A percentile compares a stretch with the other conserved stretches of the same genome.
Conservation (phyloP, 2,888 invertebrate species). For the Nephrotoma appendiculata region DNA sequence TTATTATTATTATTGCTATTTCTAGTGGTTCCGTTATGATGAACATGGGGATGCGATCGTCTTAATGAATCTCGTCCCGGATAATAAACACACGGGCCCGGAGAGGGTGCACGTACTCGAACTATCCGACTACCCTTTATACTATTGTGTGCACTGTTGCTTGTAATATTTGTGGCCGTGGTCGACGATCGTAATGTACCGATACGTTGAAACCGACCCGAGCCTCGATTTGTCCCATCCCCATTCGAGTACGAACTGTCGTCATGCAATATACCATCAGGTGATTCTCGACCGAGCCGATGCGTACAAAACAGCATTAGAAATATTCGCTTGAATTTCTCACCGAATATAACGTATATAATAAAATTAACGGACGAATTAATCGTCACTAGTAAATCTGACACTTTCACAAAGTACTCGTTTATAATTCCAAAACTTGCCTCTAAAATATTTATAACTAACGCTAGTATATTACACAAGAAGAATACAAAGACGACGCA, state of each 20-base stretch:
- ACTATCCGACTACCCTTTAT: slow-evolving; percentile 22
- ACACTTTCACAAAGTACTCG: slow-evolving; percentile 60
- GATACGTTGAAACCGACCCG: slow-evolving; percentile 41
- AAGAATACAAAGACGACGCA: slow-evolving; percentile 92
- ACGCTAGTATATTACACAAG: slow-evolving; percentile 76
- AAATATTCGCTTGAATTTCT: slow-evolving; percentile 86
- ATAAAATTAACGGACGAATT: slow-evolving; percentile 97
- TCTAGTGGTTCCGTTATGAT: background rate
- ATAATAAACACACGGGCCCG: slow-evolving; percentile 34
- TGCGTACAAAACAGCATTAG: slow-evolving; percentile 61
- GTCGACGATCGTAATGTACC: slow-evolving; percentile 30
- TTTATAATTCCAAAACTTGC: slow-evolving; percentile 53
- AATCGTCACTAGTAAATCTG: slow-evolving; percentile 87
- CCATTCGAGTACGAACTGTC: slow-evolving; percentile 71
- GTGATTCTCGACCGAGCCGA: slow-evolving; percentile 46
- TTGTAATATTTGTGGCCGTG: slow-evolving; percentile 15
- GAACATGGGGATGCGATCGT: background rate
- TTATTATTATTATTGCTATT: background rate
- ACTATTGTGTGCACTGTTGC: slow-evolving; percentile 18
- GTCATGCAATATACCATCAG: slow-evolving; percentile 61
- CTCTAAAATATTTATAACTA: slow-evolving; percentile 76
- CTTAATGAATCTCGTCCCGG: slow-evolving; percentile 29
- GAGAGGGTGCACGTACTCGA: slow-evolving; percentile 31
- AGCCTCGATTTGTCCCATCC: slow-evolving; percentile 49
- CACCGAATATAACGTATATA: slow-evolving; percentile 95